A percentile compares a stretch with the other conserved stretches of the same genome.
Evolutionary conservation across 1,140 invertebrate genomes (phyloP).

Genomic region (Diprion similis): DNA sequence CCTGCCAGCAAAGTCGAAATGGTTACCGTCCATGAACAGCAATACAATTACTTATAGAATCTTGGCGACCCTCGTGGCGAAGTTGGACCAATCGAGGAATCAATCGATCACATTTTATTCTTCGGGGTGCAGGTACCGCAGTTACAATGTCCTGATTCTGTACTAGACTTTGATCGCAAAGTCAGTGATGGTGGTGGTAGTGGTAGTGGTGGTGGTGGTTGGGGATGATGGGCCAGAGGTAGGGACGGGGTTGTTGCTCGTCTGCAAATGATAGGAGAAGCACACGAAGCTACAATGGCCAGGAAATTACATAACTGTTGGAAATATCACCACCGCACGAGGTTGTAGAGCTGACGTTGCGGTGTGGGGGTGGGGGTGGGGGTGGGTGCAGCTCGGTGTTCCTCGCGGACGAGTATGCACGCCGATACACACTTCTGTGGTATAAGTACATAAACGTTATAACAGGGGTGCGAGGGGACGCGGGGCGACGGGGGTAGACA

Average conservation of each 20-base stretch:
- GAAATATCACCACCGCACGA: constrained; percentile 53
- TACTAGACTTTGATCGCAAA: too few relatives aligned
- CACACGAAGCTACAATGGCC: constrained; percentile 57
- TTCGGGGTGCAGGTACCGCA: too few relatives aligned
- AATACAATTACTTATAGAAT: too few relatives aligned
- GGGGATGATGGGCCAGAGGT: constrained; percentile 25
- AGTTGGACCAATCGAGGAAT: too few relatives aligned
- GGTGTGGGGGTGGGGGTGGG: constrained; percentile 8
- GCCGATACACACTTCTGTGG: constrained; percentile 7
- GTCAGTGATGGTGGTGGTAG: neutral
- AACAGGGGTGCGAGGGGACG: neutral
- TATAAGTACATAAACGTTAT: neutral
- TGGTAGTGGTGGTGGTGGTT: constrained; percentile 8
- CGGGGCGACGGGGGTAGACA: constrained; percentile 9
- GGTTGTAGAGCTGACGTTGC: neutral
- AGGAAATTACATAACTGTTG: constrained; percentile 66
- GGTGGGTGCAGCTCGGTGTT: constrained; percentile 9
- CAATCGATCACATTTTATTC: too few relatives aligned
- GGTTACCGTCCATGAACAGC: too few relatives aligned
- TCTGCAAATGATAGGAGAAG: constrained; percentile 56
- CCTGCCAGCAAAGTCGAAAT: too few relatives aligned
- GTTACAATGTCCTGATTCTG: too few relatives aligned
- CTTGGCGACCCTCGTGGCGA: too few relatives aligned
- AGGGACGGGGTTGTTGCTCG: constrained; percentile 45
- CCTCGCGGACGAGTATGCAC: constrained; percentile 8